Evolutionary conservation across 2,797 vertebrate species (phyloP), one percentile per base, ranked within the genome.

Genomic region (Molossus alvarezi): DNA sequence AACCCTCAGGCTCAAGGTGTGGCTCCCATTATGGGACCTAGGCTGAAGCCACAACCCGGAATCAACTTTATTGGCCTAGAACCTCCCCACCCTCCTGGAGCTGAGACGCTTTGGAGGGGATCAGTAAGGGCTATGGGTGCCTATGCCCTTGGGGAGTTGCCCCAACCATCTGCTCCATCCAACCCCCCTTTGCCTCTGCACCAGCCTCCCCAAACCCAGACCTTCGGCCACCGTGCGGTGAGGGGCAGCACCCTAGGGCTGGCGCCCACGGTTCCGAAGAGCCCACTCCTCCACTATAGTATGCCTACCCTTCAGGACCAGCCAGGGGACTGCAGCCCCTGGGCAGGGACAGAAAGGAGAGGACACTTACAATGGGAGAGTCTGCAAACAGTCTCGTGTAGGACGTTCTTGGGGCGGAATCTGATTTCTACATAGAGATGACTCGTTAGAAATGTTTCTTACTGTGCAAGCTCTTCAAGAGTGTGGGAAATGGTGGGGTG

Each of bases 321-420:
- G 65, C 33, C n/a, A 69, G n/a, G n/a, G 65, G 65, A 37, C n/a
- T 67, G 8, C 15, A 33, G n/a, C 29, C 64, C 64, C 29, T 20
- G 9, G 27, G 8, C 10, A 20, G n/a, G 65, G 65, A 69, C 65
- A 33, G n/a, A 69, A 69, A 69, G n/a, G n/a, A 69, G n/a, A 37
- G 95, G 93, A 91, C 96, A 95, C 91, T 97, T 93, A 98, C 96
- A 98, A 98, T 98, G 98, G 98, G 98, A 98, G 98, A 96, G 94
- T 97, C 95, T 98, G 98, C 98, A 98, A 98, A 98, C 98, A 98
- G 95, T 94, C 41, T 97, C 97, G 97, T 98, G 95, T 90, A 92
- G 95, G 96, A 95, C 98, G 92, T 93, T 98, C 95, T 98, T 97
- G 97, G 97, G 98, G 95, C 95, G 98, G 98, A 98, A 83, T 98